Base-by-base conservation (phyloP, 2,797 vertebrate genomes). In the Aphelocoma californica region DNA sequence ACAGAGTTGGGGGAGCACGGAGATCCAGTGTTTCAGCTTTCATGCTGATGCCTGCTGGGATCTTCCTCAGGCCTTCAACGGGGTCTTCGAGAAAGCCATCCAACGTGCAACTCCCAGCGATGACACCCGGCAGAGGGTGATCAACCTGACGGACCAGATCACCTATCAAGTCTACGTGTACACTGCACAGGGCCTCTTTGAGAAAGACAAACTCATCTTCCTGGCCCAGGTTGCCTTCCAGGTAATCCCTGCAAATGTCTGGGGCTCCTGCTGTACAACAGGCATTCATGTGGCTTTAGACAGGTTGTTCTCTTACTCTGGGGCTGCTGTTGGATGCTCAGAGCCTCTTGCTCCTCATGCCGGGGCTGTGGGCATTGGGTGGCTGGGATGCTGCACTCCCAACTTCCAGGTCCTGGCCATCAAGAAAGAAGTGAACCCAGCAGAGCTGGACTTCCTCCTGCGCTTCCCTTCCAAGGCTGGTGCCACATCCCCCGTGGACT, bases 191-290 rank as follows among this genome's bases (percentile, higher is more conserved):
- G 97, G 98, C 13, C 98, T 98, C 84, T 98, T 98, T 10, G 98
- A 98, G 90, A 94, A 86, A 11, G 98, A 98, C 96, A 98, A 98
- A 29, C 98, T 98, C 96, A 98, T 98, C 29, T 98, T 98, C 86
- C 93, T 98, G 95, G 98, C 98, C 26, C 98, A 98, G 42, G 94
- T 98, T 8, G 24, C 97, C 3, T 98, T 98, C 73, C 98, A 98
- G 98, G 98, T 98, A 93, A 83, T 2, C 8, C 0, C 4, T 47
- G 34, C 23, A 11, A 17, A 34, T 2, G 23, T n/a, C 15, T 36
- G 74, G 47, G 64, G 61, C 21, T 79, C 15, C 64, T 34, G 36
- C 51, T 17, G 18, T 5, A 4, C 0, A 0, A n/a, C 56, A 56
- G 12, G n/a, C 14, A 12, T 24, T 40, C 23, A 4, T 0, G 1